Evolutionary conservation across 1,140 invertebrate genomes (phyloP).

Genomic region (Drosophila lowei): DNA sequence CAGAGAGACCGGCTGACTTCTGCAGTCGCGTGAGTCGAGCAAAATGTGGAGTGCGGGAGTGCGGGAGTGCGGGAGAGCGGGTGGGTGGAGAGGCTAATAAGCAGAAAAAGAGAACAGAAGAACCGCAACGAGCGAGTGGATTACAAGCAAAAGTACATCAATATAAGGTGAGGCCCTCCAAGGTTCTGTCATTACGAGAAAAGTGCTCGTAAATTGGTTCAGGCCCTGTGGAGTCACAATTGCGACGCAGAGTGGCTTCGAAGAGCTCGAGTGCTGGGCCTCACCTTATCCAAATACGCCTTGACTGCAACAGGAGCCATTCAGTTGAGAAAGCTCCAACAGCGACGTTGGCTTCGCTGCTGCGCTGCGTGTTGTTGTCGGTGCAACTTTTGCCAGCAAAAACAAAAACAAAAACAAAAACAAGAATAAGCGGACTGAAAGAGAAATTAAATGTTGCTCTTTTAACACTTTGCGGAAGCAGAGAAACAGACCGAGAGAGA

Average conservation of each 20-base stretch:
- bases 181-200: no score
- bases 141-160: constrained; percentile 21
- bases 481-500: neutral
- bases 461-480: constrained; percentile 26
- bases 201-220: no score
- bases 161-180: no score
- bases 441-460: constrained; percentile 33
- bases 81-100: constrained; percentile 69
- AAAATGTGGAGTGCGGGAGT: neutral
- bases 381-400: constrained; percentile 15
- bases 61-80: constrained; percentile 16
- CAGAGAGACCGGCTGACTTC: constrained; percentile 56
- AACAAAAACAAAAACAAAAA: constrained; percentile 1
- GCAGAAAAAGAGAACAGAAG: constrained; percentile 50
- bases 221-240: no score
- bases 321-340: constrained; percentile 50
- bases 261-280: no score
- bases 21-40: constrained; percentile 54
- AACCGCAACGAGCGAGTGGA: constrained; percentile 63
- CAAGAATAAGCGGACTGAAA: constrained; percentile 5
- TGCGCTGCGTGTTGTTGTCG: constrained; percentile 9
- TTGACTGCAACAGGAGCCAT: constrained; percentile 56
- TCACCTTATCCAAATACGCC: no score
- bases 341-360: constrained; percentile 26
- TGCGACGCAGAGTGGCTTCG: no score